Percentiles rank a stretch among this genome's conserved stretches.
These are phyloP conservation scores for Melanotus villosus DNA, from an alignment of 2,888 invertebrate species.

Conservation along the genomic window DNA sequence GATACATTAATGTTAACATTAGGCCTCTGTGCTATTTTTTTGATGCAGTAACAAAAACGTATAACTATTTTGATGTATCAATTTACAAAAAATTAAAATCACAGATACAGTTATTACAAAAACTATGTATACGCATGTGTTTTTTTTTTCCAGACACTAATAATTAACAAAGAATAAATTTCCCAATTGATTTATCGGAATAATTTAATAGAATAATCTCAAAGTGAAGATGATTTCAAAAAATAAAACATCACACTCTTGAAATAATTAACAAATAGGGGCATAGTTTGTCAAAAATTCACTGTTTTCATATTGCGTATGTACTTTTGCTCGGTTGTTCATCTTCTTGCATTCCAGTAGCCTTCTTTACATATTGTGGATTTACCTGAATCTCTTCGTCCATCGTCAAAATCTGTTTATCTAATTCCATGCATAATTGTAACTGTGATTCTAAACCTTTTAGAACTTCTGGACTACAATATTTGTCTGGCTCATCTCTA, in stretches of 20 bases:
- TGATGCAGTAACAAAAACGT: no score
- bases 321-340: conserved; percentile 67
- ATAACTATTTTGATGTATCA: no score
- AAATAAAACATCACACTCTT: background rate
- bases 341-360: conserved; percentile 66
- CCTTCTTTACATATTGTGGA: conserved; percentile 76
- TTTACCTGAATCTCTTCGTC: conserved; percentile 95
- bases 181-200: no score
- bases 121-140: background rate
- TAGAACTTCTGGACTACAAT: conserved; percentile 90
- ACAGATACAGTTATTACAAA: conserved; percentile 21
- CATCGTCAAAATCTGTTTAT: conserved; percentile 91
- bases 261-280: background rate
- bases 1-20: no score
- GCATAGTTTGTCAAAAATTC: background rate
- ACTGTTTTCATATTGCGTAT: conserved; percentile 63
- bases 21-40: no score
- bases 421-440: conserved; percentile 88
- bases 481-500: conserved; percentile 95
- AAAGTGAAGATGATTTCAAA: background rate
- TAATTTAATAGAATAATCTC: background rate
- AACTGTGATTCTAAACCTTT: conserved; percentile 89
- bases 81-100: conserved; percentile 17
- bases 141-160: no score
- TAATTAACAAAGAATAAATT: no score